Evolutionary conservation across 1,140 invertebrate species (phyloP), one percentile per base, ranked within the genome.

Genomic region (Episyrphus balteatus): DNA sequence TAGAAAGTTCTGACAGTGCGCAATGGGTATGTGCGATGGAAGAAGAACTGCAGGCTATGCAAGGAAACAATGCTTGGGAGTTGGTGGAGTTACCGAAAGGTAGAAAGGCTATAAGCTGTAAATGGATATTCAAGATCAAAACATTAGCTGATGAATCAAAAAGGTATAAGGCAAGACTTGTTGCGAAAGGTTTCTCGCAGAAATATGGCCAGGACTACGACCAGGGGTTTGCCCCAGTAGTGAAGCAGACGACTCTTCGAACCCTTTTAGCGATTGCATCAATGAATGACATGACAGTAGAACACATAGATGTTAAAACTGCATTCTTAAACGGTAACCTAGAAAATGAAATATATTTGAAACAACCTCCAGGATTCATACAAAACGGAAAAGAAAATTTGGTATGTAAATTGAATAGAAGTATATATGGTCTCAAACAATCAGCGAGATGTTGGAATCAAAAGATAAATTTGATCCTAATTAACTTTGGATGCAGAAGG

Each of bases 341-440:
- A 8, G 43, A 70, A 13, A 65, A 73, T 48, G 58, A 57, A 37
- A 57, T 71, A n/a, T 72, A 58, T 47, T 56, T 70, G 48, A 14
- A 38, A 17, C 51, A 46, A 49, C 69, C 60, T 33, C n/a, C 21
- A 30, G 41, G 19, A 11, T 41, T n/a, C 34, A 18, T 18, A 21
- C n/a, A 33, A 7, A 26, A 47, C 55, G 17, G 47, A 55, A 45
- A 47, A 44, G 18, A 52, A 18, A 44, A 48, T 42, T 53, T 49
- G 53, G 55, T 57, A 38, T 67, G 52, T 14, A 59, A 42, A 30
- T 44, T 71, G 21, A 59, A 58, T n/a, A 68, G 63, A 50, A 58
- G 57, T 15, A 15, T 73, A 5, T 73, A 73, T 49, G 64, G 64
- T 0, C 49, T 73, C 7, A 71, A 72, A 54, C 69, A 74, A 54